A percentile compares a stretch with the other conserved stretches of the same genome.
Conservation (phyloP, 2,113 vertebrate genomes). For the Labeo catla region DNA sequence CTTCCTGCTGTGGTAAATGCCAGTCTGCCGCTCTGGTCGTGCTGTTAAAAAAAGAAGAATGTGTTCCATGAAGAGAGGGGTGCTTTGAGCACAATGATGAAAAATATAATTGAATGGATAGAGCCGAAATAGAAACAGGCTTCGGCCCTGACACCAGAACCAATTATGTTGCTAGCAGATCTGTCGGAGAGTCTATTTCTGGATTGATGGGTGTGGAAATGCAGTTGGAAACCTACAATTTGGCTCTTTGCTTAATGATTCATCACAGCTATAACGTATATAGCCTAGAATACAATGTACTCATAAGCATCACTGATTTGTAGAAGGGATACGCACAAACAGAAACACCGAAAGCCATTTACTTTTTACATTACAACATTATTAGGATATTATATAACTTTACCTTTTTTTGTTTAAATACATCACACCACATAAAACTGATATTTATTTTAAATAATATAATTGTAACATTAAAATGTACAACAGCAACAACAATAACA, state of each 20-base stretch:
- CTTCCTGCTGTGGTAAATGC: slow-evolving; percentile 20
- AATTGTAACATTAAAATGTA: no score
- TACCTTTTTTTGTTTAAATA: not conserved
- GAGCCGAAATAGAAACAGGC: not conserved
- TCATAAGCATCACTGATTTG: not conserved
- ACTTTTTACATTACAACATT: not conserved
- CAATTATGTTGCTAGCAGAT: not conserved
- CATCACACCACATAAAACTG: no score
- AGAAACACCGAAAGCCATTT: not conserved
- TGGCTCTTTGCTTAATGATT: not conserved
- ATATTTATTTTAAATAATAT: no score
- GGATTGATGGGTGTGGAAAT: not conserved
- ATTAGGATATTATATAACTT: not conserved
- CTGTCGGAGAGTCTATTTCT: slow-evolving; percentile 2
- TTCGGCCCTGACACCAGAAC: not conserved
- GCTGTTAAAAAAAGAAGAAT: slow-evolving; percentile 16
- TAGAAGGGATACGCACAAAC: not conserved
- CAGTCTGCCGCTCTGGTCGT: not conserved
- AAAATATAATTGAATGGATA: not conserved
- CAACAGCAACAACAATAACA: no score
- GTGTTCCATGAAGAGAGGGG: not conserved
- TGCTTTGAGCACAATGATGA: not conserved
- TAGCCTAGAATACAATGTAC: not conserved
- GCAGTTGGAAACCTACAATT: not conserved
- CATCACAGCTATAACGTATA: not conserved